Evolutionary conservation across 1,140 invertebrate species (phyloP), one percentile per base, ranked within the genome.

Genomic region (Kradibia gibbosae): DNA sequence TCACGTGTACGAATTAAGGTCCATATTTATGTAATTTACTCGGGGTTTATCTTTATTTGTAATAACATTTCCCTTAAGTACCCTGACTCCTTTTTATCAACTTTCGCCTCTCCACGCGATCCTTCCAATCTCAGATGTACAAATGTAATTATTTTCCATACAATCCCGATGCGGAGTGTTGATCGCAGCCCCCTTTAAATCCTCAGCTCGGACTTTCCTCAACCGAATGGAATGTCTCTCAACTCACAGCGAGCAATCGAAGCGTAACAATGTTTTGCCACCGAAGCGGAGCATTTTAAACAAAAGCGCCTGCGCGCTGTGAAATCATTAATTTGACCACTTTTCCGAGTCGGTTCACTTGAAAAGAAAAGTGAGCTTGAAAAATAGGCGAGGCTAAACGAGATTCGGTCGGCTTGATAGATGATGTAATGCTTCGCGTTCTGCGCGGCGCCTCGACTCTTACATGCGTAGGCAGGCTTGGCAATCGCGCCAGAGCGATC

Each of bases 301-400:
- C 39, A 73, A 73, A 73, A 28, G 53, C 78, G 67, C 45, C 31
- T 36, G 65, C 11, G 65, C 57, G 42, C 75, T 22, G 70, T 13
- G 20, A n/a, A 77, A 71, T 81, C 60, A 72, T 81, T 36, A 65
- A 70, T 81, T 71, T 36, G 65, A 60, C 72, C 48, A 79, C 79
- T 84, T 82, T 81, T 83, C 77, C 71, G 39, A 82, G 83, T 77
- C 73, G 85, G 75, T 73, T 80, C 72, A 72, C 50, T 83, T 57
- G 80, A 83, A 73, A 78, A 82, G 78, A 80, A 82, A 84, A 79
- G 57, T 73, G 77, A 81, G 83, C 34, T 74, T 79, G 76, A 81
- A 81, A 81, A 81, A 73, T 81, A 76, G 80, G 80, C 73, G 84
- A 74, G 78, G 71, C 78, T 5, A 22, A n/a, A 31, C 36, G 75